These are phyloP conservation scores for Sapayoa aenigma DNA, from an alignment of 2,113 vertebrate genomes.

Conservation along the genomic window DNA sequence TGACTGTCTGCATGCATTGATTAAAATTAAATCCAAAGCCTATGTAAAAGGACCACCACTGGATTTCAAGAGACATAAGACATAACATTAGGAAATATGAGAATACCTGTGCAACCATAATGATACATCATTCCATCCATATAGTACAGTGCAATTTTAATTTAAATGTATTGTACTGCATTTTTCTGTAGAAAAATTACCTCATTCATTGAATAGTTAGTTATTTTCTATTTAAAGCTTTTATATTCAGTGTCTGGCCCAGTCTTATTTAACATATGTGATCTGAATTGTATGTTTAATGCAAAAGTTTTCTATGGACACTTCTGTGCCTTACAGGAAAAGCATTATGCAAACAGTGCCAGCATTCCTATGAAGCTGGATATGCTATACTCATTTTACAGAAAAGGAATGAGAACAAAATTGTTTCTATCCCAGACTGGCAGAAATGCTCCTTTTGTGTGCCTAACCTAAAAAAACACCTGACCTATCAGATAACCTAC, in stretches of 20 bases:
- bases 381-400: not conserved
- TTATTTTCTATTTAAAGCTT: not conserved
- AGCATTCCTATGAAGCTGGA: not conserved
- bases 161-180: not conserved
- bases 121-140: not conserved
- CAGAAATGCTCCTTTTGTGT: not conserved
- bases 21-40: not conserved
- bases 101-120: not conserved
- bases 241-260: not conserved
- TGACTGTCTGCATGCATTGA: not conserved
- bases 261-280: not conserved
- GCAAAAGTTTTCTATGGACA: not conserved
- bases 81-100: not conserved
- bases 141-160: not conserved
- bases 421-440: not conserved
- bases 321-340: not conserved
- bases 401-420: not conserved
- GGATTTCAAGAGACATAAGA: not conserved
- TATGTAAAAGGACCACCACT: not conserved
- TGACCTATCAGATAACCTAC: not conserved
- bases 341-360: not conserved
- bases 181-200: not conserved
- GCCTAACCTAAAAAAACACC: not conserved
- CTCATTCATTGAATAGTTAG: not conserved
- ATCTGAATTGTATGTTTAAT: not conserved